These are phyloP conservation scores for Druon quercuslanigerum DNA, from an alignment of 1,140 invertebrate genomes.

Conservation along the genomic window DNA sequence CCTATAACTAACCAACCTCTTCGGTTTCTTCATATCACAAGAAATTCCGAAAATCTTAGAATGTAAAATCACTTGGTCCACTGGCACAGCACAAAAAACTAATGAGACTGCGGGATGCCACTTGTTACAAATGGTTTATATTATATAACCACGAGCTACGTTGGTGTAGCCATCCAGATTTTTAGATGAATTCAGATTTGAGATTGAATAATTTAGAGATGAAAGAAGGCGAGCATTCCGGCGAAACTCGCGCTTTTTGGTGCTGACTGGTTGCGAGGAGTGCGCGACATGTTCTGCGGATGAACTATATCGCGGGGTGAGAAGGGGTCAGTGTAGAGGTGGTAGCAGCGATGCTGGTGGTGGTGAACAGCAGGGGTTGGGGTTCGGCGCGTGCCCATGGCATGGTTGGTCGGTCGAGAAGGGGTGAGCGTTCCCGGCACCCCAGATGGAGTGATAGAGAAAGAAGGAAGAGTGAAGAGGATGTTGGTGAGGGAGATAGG, in stretches of 20 bases:
- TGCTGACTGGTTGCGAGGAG: slow-evolving; percentile 47
- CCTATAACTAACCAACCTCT: neutral
- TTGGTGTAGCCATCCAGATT: slow-evolving; percentile 32
- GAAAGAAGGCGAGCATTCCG: slow-evolving; percentile 1
- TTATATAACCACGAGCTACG: neutral
- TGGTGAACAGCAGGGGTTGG: slow-evolving; percentile 54
- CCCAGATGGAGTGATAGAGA: slow-evolving; percentile 36
- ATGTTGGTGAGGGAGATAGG: neutral
- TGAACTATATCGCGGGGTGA: slow-evolving; percentile 58
- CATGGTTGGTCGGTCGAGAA: slow-evolving; percentile 49
- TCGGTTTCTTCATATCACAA: slow-evolving; percentile 6
- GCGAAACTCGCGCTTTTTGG: slow-evolving; percentile 11
- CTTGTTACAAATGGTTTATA: neutral
- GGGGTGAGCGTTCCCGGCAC: slow-evolving; percentile 52
- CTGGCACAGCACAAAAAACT: slow-evolving; percentile 4
- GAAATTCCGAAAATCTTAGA: neutral
- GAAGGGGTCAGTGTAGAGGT: slow-evolving; percentile 43
- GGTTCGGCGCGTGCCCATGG: slow-evolving; percentile 35
- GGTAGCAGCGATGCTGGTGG: slow-evolving; percentile 48
- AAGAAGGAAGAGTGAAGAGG: neutral
- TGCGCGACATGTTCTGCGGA: slow-evolving; percentile 66
- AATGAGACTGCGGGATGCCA: neutral
- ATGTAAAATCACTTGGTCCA: slow-evolving; percentile 22
- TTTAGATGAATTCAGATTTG: slow-evolving; percentile 39
- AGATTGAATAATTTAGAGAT: slow-evolving; percentile 30